A percentile compares a stretch with the other conserved stretches of the same genome.
phyloP scores from a whole-genome alignment of 2,888 invertebrate species.

The Eumacrocentrus americanus region DNA sequence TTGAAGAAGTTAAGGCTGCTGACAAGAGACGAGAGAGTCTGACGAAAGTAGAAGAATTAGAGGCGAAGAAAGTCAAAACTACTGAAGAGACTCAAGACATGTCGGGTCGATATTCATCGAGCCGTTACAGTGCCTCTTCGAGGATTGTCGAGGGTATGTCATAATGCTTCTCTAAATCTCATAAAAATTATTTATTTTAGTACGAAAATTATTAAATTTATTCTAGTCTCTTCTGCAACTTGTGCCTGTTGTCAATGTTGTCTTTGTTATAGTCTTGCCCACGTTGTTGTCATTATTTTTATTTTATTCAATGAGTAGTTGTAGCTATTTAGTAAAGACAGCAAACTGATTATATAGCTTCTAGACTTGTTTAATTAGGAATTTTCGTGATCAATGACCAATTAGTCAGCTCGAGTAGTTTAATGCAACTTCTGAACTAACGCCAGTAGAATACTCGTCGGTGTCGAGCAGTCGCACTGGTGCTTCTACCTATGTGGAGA shows the following conservation, averaged over 20 bases:
- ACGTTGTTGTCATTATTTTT: not conserved
- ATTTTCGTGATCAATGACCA: too few relatives aligned
- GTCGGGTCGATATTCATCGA: constrained; percentile 63
- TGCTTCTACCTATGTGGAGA: constrained; percentile 54
- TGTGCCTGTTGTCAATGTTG: not conserved
- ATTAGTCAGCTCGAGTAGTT: not conserved
- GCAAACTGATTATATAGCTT: too few relatives aligned
- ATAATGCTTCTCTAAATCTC: too few relatives aligned
- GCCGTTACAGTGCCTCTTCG: constrained; percentile 68
- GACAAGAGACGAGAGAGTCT: constrained; percentile 43
- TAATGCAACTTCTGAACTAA: not conserved
- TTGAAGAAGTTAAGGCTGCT: constrained; percentile 35
- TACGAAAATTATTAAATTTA: constrained; percentile 1
- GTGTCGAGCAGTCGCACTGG: constrained; percentile 57
- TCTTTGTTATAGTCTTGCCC: not conserved
- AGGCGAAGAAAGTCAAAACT: constrained; percentile 45
- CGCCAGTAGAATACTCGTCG: constrained; percentile 56
- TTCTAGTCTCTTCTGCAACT: not conserved
- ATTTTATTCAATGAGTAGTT: not conserved
- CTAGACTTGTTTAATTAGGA: too few relatives aligned
- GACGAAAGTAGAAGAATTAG: constrained; percentile 37
- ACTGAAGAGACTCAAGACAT: constrained; percentile 52
- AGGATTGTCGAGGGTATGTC: constrained; percentile 68
- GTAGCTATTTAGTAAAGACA: not conserved
- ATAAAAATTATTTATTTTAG: constrained; percentile 2